Evolutionary conservation across 2,113 vertebrate genomes (phyloP).

Genomic region (Callocephalon fimbriatum): DNA sequence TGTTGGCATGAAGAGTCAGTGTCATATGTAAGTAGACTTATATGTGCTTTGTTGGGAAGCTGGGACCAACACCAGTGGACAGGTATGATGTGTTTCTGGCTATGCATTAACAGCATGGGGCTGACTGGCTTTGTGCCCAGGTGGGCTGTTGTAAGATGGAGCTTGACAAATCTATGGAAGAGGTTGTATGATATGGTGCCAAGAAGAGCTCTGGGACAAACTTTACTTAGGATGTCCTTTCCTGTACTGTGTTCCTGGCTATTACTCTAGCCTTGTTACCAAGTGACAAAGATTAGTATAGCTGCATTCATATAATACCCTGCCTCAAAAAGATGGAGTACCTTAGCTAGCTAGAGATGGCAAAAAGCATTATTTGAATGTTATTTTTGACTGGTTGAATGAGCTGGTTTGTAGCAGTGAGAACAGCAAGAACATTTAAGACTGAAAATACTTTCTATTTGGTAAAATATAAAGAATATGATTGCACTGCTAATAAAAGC

Average conservation of each 20-base stretch:
- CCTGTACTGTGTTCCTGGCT: neutral
- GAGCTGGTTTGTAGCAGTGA: neutral
- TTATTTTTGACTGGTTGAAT: neutral
- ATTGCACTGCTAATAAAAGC: neutral
- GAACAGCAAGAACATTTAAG: neutral
- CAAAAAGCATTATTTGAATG: neutral
- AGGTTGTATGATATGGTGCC: neutral
- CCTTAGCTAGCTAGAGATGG: neutral
- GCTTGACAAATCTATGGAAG: neutral
- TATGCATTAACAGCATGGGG: neutral
- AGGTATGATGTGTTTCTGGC: neutral
- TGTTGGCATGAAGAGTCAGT: neutral
- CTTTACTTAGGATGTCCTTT: neutral
- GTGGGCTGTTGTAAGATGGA: neutral
- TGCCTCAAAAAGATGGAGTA: neutral
- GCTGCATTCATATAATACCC: neutral
- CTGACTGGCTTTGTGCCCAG: neutral
- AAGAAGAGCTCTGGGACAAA: neutral
- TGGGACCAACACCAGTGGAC: neutral
- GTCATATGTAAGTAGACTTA: neutral
- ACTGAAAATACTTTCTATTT: neutral
- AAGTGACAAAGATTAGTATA: neutral
- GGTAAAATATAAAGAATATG: neutral
- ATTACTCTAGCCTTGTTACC: neutral
- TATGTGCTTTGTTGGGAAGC: neutral